These are phyloP conservation scores for Syrrhaptes paradoxus DNA, from an alignment of 2,113 vertebrate genomes.

Conservation along the genomic window DNA sequence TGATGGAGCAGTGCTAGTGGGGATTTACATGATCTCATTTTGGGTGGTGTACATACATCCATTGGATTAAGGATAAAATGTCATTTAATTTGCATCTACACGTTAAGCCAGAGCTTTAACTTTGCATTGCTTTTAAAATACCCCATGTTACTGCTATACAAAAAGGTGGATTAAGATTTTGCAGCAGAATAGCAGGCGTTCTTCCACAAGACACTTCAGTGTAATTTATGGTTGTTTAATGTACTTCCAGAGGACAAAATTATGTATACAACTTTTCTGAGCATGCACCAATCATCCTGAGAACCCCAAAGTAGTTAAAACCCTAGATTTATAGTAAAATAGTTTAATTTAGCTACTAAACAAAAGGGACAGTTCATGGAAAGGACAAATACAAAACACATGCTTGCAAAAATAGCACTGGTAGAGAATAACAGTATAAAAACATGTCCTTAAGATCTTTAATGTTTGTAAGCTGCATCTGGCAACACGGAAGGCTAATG, in stretches of 20 bases:
- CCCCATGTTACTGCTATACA: background rate
- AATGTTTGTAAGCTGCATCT: slow-evolving; percentile 22
- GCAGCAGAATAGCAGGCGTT: background rate
- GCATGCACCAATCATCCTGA: background rate
- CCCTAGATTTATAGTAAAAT: background rate
- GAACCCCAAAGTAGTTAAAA: background rate
- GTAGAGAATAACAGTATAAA: background rate
- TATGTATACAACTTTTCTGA: background rate
- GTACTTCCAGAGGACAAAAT: background rate
- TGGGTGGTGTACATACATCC: background rate
- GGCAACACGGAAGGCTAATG: background rate
- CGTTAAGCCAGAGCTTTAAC: background rate
- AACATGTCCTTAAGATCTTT: background rate
- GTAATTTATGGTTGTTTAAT: background rate
- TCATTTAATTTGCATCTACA: background rate
- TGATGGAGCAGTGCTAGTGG: background rate
- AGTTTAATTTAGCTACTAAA: background rate
- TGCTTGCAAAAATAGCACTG: background rate
- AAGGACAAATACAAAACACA: slow-evolving; percentile 38
- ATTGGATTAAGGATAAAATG: background rate
- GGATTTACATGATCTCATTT: background rate
- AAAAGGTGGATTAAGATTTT: background rate
- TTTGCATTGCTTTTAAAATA: background rate
- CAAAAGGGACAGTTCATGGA: slow-evolving; percentile 25
- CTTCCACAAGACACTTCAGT: background rate